These are phyloP conservation scores for Echinops telfairi DNA, from an alignment of 2,113 vertebrate genomes.

Conservation along the genomic window DNA sequence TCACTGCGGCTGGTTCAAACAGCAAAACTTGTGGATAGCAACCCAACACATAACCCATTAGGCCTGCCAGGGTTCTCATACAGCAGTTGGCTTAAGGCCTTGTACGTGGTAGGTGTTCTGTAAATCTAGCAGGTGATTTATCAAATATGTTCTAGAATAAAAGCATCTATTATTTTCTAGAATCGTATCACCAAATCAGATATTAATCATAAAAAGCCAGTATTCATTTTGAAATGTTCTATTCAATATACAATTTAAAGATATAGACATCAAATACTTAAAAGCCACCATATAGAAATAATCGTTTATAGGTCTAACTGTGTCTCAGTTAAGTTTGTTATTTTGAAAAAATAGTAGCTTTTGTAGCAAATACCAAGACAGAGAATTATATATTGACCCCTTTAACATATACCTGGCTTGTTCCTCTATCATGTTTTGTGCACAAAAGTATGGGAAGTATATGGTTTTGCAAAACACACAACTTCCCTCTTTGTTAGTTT, in stretches of 20 bases:
- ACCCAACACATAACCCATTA: no score
- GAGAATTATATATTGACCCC: background rate
- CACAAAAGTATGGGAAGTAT: no score
- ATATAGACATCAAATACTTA: slow-evolving; percentile 12
- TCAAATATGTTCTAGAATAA: slow-evolving; percentile 49
- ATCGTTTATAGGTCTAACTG: slow-evolving; percentile 10
- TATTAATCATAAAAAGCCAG: slow-evolving; percentile 42
- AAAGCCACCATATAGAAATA: slow-evolving; percentile 14
- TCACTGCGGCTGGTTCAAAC: no score
- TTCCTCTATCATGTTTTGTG: background rate
- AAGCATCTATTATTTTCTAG: slow-evolving; percentile 50
- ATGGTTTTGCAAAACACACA: no score
- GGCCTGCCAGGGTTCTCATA: no score
- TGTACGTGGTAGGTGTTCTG: background rate
- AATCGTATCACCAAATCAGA: background rate
- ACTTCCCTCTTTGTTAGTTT: no score
- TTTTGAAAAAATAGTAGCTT: slow-evolving; percentile 25
- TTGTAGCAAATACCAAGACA: background rate
- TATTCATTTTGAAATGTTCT: slow-evolving; percentile 31
- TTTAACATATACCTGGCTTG: slow-evolving; percentile 23
- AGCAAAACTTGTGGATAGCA: no score
- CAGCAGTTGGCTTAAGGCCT: background rate
- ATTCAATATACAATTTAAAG: slow-evolving; percentile 18
- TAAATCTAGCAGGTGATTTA: background rate
- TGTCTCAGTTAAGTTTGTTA: slow-evolving; percentile 5